phyloP scores from a whole-genome alignment of 2,888 invertebrate species.

The Junonia oenone region DNA sequence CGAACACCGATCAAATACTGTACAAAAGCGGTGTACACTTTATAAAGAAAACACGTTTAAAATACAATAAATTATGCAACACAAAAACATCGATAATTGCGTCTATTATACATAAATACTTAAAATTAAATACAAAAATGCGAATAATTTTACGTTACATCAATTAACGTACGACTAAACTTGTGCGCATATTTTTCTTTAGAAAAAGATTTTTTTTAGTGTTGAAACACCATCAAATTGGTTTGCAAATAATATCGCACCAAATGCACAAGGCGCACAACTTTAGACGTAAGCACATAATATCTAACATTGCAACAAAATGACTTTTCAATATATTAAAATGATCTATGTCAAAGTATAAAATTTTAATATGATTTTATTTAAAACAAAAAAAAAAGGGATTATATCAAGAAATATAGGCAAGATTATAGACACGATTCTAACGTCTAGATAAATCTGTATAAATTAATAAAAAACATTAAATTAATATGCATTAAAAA shows the following conservation, averaged over 20 bases:
- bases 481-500: conserved; percentile 32
- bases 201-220: background rate
- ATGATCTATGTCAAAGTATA: conserved; percentile 22
- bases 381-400: conserved; percentile 38
- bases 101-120: conserved; percentile 37
- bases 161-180: conserved; percentile 18
- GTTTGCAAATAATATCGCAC: background rate
- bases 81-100: conserved; percentile 53
- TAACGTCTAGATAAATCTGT: conserved; percentile 40
- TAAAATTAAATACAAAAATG: conserved; percentile 44
- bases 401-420: conserved; percentile 38
- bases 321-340: conserved; percentile 23
- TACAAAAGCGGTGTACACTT: conserved; percentile 61
- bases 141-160: conserved; percentile 33
- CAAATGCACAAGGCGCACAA: conserved; percentile 5
- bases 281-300: conserved; percentile 18
- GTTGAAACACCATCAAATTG: no score
- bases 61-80: conserved; percentile 73
- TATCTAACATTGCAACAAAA: conserved; percentile 24
- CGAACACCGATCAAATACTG: conserved; percentile 37
- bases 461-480: conserved; percentile 40
- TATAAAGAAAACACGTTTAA: conserved; percentile 59
- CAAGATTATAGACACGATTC: conserved; percentile 60
- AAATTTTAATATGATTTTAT: conserved; percentile 32
- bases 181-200: background rate